Conservation (phyloP, 1,140 invertebrate species). For the Tigriopus japonicus region DNA sequence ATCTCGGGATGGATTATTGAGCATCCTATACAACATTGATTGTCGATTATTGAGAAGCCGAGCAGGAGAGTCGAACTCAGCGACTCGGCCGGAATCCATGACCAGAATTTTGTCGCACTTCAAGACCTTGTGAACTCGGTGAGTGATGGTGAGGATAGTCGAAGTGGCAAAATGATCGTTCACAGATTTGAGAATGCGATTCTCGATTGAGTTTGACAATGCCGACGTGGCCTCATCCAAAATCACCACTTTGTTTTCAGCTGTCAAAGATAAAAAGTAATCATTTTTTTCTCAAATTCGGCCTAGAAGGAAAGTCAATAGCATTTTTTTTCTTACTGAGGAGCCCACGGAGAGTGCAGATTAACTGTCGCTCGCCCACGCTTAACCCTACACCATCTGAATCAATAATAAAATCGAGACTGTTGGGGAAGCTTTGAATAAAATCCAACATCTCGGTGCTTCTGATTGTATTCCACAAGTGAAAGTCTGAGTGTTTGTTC, state of each 20-base stretch:
- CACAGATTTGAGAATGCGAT: background rate
- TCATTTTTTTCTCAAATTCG: too few species aligned
- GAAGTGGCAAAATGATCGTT: background rate
- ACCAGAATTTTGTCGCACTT: background rate
- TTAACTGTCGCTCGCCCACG: background rate
- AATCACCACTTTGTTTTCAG: background rate
- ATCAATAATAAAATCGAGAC: background rate
- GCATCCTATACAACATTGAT: background rate
- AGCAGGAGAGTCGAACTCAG: background rate
- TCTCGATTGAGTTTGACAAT: background rate
- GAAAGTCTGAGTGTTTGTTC: slow-evolving; percentile 50
- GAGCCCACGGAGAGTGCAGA: background rate
- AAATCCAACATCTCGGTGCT: slow-evolving; percentile 67
- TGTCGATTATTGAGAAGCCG: background rate
- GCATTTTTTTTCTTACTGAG: slow-evolving; percentile 1
- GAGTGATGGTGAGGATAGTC: background rate
- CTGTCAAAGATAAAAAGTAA: background rate
- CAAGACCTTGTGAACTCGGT: background rate
- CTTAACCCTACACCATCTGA: background rate
- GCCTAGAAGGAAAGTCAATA: too few species aligned
- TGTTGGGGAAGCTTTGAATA: slow-evolving; percentile 29
- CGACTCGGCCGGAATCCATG: background rate
- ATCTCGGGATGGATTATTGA: too few species aligned
- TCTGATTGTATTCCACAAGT: slow-evolving; percentile 58
- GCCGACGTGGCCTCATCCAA: background rate